These are phyloP conservation scores for Mormoops blainvillei DNA, from an alignment of 2,113 vertebrate species.

Conservation along the genomic window DNA sequence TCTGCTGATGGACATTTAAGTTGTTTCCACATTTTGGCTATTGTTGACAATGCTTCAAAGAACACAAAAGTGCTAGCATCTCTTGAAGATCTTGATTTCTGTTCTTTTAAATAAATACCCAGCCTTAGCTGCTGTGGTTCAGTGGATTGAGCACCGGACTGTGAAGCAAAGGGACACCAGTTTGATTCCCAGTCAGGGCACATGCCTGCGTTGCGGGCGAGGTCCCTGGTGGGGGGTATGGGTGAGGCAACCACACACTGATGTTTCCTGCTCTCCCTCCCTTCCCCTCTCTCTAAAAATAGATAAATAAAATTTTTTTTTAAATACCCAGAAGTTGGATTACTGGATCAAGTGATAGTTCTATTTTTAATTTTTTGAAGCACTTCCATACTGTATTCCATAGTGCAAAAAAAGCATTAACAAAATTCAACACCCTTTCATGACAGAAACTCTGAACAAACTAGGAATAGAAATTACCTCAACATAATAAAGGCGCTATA, in stretches of 20 bases:
- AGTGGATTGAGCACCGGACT: no score
- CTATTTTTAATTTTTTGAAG: background rate
- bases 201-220: no score
- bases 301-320: no score
- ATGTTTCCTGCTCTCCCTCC: no score
- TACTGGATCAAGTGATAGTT: background rate
- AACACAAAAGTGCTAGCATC: background rate
- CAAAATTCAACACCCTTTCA: background rate
- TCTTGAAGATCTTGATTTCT: background rate
- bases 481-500: background rate
- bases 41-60: background rate
- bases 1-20: background rate
- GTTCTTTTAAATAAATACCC: background rate
- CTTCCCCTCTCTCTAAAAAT: no score
- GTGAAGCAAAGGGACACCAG: no score
- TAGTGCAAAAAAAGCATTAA: background rate
- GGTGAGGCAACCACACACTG: no score
- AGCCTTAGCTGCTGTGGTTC: no score
- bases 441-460: background rate
- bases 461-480: background rate
- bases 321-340: background rate
- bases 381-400: background rate
- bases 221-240: no score
- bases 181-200: no score
- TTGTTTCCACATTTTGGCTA: background rate